Percentiles rank a stretch among this genome's conserved stretches.
These are phyloP conservation scores for Silurus meridionalis DNA, from an alignment of 2,113 vertebrate genomes.

Conservation along the genomic window DNA sequence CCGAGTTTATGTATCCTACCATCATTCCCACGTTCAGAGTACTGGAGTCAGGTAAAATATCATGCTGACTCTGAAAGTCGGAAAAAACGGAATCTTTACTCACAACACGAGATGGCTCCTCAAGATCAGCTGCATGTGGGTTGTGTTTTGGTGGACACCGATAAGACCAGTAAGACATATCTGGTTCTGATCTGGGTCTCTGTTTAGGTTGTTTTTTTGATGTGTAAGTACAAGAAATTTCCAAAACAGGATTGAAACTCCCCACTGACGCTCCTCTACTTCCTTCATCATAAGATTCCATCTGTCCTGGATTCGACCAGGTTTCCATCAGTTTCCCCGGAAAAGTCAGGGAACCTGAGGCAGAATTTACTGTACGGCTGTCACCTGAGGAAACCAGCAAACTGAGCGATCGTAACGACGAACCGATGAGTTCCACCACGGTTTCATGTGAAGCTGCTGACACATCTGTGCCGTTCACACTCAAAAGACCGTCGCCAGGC, in stretches of 20 bases:
- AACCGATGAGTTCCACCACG: conserved; percentile 89
- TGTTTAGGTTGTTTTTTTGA: conserved; percentile 66
- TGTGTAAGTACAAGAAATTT: conserved; percentile 68
- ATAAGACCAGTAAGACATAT: conserved; percentile 70
- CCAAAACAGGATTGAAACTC: conserved; percentile 84
- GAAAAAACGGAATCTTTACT: conserved; percentile 76
- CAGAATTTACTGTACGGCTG: conserved; percentile 70
- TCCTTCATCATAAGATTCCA: conserved; percentile 4
- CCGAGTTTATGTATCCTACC: conserved; percentile 92
- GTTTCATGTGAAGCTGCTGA: conserved; percentile 83
- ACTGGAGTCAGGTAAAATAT: conserved; percentile 77
- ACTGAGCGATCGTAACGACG: conserved; percentile 81
- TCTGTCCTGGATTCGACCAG: conserved; percentile 41
- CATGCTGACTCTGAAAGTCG: conserved; percentile 69
- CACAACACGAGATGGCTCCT: conserved; percentile 62
- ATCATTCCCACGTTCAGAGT: conserved; percentile 89
- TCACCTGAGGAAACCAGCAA: conserved; percentile 79
- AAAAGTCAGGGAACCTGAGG: conserved; percentile 77
- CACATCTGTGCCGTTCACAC: conserved; percentile 85
- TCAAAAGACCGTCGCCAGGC: conserved; percentile 85
- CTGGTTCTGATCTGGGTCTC: conserved; percentile 80
- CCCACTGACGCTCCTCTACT: conserved; percentile 74
- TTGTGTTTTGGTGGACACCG: conserved; percentile 58
- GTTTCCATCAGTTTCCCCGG: conserved; percentile 70
- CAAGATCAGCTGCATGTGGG: conserved; percentile 60